Evolutionary conservation across 2,797 vertebrate species (phyloP).

Genomic region (Chromobotia macracanthus): DNA sequence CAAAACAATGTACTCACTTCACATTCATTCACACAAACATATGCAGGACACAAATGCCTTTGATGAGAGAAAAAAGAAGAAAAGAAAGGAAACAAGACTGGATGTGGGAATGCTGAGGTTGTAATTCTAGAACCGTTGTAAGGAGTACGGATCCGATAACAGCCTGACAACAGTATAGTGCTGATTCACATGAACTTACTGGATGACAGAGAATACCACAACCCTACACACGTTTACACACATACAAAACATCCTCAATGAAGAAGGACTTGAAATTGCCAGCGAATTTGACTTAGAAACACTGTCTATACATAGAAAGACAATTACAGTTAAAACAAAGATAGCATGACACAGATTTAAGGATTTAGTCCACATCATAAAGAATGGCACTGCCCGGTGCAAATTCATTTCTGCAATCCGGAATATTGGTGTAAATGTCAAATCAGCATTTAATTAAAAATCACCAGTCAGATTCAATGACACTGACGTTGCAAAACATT

Average conservation of each 20-base stretch:
- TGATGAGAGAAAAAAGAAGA: background rate
- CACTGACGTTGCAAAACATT: slow-evolving; percentile 35
- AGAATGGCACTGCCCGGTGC: background rate
- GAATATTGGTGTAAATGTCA: background rate
- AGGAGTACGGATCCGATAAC: slow-evolving; percentile 70
- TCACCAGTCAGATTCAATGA: slow-evolving; percentile 37
- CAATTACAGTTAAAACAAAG: background rate
- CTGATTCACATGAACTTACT: slow-evolving; percentile 68
- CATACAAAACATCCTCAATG: background rate
- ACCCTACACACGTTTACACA: background rate
- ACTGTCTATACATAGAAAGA: background rate
- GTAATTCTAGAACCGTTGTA: slow-evolving; percentile 59
- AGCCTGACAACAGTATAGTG: slow-evolving; percentile 66
- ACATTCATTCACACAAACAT: background rate
- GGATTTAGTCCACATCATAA: background rate
- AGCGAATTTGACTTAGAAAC: background rate
- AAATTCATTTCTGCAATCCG: background rate
- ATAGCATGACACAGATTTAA: background rate
- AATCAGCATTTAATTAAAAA: slow-evolving; percentile 21
- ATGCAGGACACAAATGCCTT: background rate
- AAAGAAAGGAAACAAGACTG: slow-evolving; percentile 24
- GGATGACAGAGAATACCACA: slow-evolving; percentile 10
- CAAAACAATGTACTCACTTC: background rate
- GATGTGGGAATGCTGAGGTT: slow-evolving; percentile 57
- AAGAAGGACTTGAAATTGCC: no score